Evolutionary conservation across 1,140 invertebrate genomes (phyloP), one percentile per base, ranked within the genome.

Genomic region (Lordiphosa mommai): DNA sequence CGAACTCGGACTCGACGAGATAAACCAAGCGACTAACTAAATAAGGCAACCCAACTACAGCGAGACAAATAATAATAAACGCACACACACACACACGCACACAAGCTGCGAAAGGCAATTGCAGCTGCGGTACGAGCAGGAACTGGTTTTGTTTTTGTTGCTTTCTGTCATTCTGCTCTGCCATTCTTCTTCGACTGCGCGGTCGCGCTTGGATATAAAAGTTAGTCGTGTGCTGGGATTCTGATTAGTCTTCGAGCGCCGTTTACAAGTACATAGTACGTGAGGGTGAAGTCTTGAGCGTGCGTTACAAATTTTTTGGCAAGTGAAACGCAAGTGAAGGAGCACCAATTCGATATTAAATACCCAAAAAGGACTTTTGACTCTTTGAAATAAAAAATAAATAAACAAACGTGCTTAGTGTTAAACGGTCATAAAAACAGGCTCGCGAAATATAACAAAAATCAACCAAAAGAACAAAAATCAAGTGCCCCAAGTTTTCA

Each of bases 211-310:
- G 70, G 50, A 80, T 82, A 82, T 82, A 82, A 77, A 82, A 77
- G 77, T 72, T 82, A 72, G 72, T 51, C 63, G 77, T 36, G 46
- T 57, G 77, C 72, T 69, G 67, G 46, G 77, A 56, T 82, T 84
- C 77, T 84, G 77, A 82, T 82, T 82, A 82, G 77, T 82, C 72
- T 82, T 77, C 77, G 77, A 82, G 61, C 76, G 77, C 61, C 72
- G 77, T 57, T 82, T 77, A 74, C 74, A 68, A 72, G 77, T 72
- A 84, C 71, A 68, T 71, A 76, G 57, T 74, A 72, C 72, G 67
- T 71, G 23, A 5, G 34, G n/a, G 30, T 49, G 30, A 12, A 63
- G 34, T 49, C 55, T 37, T 27, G 50, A 49, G 61, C 30, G 51
- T 52, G 65, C 41, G 49, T 49, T 51, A 43, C 40, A 52, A 37